These are phyloP conservation scores for Steatornis caripensis DNA, from an alignment of 2,113 vertebrate species.

Conservation along the genomic window DNA sequence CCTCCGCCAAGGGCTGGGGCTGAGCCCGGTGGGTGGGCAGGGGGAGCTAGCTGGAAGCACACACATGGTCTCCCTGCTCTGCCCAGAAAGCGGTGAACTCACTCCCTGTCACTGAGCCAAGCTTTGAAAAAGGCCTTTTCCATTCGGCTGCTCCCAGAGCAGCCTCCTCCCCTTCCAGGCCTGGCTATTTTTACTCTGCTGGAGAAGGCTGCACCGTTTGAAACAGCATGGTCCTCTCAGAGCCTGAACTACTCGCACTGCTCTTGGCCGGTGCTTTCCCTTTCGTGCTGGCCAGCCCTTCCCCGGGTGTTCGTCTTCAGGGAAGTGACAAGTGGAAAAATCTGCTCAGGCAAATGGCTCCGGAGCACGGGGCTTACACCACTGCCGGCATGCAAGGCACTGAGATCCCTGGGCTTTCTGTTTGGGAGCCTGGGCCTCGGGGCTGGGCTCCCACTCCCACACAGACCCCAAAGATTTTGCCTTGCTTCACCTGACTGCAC, in stretches of 20 bases:
- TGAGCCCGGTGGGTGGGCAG: not conserved
- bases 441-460: too few relatives aligned
- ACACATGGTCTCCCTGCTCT: not conserved
- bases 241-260: not conserved
- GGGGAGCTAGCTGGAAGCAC: not conserved
- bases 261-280: not conserved
- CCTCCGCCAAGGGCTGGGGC: not conserved
- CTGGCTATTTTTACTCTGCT: constrained; percentile 41
- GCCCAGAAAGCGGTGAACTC: constrained; percentile 1
- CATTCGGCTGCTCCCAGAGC: not conserved
- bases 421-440: not conserved
- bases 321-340: constrained; percentile 41
- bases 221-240: not conserved
- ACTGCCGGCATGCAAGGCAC: accelerated
- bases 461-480: accelerated
- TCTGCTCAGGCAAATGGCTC: not conserved
- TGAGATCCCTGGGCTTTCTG: not conserved
- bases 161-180: constrained; percentile 13
- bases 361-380: accelerated
- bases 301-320: not conserved
- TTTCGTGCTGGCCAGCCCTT: not conserved
- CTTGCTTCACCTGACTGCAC: not conserved
- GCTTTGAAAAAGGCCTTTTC: constrained; percentile 30
- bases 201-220: not conserved
- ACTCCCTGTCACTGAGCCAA: constrained; percentile 15